A percentile compares a stretch with the other conserved stretches of the same genome.
Conservation (phyloP, 2,113 vertebrate genomes). For the Alaudala cheleensis region DNA sequence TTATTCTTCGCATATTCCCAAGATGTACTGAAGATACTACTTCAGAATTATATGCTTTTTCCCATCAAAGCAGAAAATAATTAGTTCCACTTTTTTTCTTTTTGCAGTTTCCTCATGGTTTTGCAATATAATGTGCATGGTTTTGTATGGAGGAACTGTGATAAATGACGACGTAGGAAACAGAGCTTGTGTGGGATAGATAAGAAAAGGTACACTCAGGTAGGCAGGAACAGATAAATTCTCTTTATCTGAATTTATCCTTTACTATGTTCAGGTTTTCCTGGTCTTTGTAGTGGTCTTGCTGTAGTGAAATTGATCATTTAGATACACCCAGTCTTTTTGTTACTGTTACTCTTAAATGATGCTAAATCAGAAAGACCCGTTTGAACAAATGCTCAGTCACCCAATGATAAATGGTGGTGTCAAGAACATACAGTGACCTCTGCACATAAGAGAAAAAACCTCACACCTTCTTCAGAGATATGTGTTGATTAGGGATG, state of each 20-base stretch:
- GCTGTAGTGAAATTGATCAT: neutral
- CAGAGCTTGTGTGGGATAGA: neutral
- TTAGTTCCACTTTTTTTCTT: neutral
- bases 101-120: neutral
- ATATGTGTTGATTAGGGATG: constrained; percentile 49
- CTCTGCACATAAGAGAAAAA: constrained; percentile 7
- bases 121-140: neutral
- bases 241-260: neutral
- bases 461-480: neutral
- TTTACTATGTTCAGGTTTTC: neutral
- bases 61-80: neutral
- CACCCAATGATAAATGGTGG: constrained; percentile 49
- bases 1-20: neutral
- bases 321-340: neutral
- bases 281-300: neutral
- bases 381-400: constrained; percentile 37
- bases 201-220: neutral
- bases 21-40: neutral
- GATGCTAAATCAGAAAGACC: constrained; percentile 25
- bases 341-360: constrained; percentile 16
- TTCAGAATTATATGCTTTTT: neutral
- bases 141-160: neutral
- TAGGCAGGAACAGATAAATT: constrained; percentile 5
- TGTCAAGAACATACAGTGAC: constrained; percentile 38
- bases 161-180: neutral